These are phyloP conservation scores for Hydrochoerus hydrochaeris DNA, from an alignment of 2,113 vertebrate species.

Conservation along the genomic window DNA sequence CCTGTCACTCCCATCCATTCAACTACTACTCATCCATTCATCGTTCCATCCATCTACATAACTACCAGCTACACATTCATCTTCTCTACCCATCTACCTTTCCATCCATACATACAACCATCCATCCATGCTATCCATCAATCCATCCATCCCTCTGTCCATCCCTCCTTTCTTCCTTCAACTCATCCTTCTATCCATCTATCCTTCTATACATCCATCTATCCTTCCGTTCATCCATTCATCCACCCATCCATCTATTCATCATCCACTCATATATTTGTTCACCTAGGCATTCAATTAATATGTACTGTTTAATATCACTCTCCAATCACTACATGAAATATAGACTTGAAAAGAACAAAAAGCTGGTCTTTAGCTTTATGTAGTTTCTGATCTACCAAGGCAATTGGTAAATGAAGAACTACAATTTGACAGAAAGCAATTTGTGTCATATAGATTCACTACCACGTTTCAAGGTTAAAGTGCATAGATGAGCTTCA, in stretches of 20 bases:
- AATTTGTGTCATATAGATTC: neutral
- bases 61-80: too few relatives aligned
- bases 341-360: slow-evolving; percentile 14
- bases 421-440: neutral
- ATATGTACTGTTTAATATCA: too few relatives aligned
- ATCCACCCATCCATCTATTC: neutral
- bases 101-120: neutral
- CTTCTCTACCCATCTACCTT: neutral
- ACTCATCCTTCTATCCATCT: neutral
- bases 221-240: too few relatives aligned
- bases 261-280: neutral
- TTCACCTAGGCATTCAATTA: neutral
- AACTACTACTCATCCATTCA: neutral
- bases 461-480: slow-evolving; percentile 33
- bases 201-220: neutral
- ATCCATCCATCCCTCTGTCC: neutral
- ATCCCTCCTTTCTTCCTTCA: too few relatives aligned
- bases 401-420: neutral
- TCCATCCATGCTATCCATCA: too few relatives aligned
- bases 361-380: neutral
- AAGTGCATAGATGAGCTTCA: neutral
- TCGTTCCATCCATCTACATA: too few relatives aligned
- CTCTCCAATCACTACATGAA: neutral
- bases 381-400: neutral
- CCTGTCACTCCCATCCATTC: neutral